Base-by-base conservation (phyloP, 2,888 invertebrate genomes). In the Limenitis arthemis region DNA sequence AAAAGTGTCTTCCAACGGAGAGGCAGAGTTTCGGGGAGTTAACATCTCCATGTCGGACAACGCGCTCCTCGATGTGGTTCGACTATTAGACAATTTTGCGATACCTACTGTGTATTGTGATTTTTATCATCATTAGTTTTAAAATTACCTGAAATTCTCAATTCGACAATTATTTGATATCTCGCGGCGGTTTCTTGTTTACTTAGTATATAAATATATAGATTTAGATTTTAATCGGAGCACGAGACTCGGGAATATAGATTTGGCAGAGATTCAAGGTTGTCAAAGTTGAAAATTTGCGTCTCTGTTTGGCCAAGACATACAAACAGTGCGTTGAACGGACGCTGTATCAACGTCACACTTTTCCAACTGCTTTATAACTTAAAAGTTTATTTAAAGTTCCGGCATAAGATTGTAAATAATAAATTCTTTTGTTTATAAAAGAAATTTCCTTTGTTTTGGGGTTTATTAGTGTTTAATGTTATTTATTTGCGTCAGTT, bases 211-310 rank as follows among this genome's bases (percentile, higher is more conserved):
- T 69, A 72, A 71, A 72, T 71, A 70, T 65, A 70, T 70, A 64
- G 60, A 60, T 63, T 61, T 56, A 64, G 69, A 69, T 72, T 68
- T 71, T 72, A 62, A 73, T 72, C 65, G 63, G 65, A 68, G 63
- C 72, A 73, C 74, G 68, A 65, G 69, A 73, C 71, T 71, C 55
- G 59, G 66, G 70, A 70, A 72, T 71, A 62, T 47, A 49, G 52
- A 70, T 65, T 66, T 72, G 89, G 92, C 77, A 91, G 6, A 8
- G 11, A 73, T 77, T 83, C 86, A 86, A 86, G 86, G 85, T 78
- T 76, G 54, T 46, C 52, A 56, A 62, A 64, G 66, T 61, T 73
- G 76, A 73, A 81, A 83, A 74, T 84, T 66, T 83, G 69, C 85
- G 80, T 74, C 85, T 86, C 70, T 69, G 70, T 86, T 86, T 82